Evolutionary conservation across 2,888 invertebrate species (phyloP).

Genomic region (Osedax fenrisi): DNA sequence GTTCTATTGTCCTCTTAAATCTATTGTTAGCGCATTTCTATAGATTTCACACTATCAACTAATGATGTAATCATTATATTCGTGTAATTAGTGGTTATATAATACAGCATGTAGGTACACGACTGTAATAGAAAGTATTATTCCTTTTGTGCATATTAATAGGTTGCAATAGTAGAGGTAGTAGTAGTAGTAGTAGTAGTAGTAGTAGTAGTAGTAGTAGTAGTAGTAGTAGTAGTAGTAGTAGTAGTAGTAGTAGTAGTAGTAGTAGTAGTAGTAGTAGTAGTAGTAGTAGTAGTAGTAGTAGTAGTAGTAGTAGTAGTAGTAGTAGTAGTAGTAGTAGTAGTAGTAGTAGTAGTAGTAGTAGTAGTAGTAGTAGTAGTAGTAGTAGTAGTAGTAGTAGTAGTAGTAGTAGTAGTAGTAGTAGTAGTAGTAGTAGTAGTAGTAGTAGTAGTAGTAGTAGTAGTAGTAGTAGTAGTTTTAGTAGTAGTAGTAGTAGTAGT

Average conservation of each 20-base stretch:
- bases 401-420: not conserved
- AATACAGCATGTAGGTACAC: too few species aligned
- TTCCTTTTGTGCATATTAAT: too few species aligned
- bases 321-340: not conserved
- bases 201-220: slow-evolving; percentile 4
- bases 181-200: slow-evolving; percentile 7
- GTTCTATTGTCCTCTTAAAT: too few species aligned
- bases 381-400: not conserved
- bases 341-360: not conserved
- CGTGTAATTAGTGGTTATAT: too few species aligned
- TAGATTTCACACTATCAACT: too few species aligned
- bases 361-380: slow-evolving; percentile 2
- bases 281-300: not conserved
- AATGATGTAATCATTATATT: too few species aligned
- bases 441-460: not conserved
- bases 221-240: not conserved
- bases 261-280: slow-evolving; percentile 4
- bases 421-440: not conserved
- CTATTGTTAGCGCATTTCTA: too few species aligned
- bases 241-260: not conserved
- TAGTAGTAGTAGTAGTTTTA: not conserved
- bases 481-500: not conserved
- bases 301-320: not conserved
- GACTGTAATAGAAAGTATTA: too few species aligned
- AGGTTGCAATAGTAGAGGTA: not conserved